These are phyloP conservation scores for Ylistrum balloti DNA, from an alignment of 1,140 invertebrate genomes.

Conservation along the genomic window DNA sequence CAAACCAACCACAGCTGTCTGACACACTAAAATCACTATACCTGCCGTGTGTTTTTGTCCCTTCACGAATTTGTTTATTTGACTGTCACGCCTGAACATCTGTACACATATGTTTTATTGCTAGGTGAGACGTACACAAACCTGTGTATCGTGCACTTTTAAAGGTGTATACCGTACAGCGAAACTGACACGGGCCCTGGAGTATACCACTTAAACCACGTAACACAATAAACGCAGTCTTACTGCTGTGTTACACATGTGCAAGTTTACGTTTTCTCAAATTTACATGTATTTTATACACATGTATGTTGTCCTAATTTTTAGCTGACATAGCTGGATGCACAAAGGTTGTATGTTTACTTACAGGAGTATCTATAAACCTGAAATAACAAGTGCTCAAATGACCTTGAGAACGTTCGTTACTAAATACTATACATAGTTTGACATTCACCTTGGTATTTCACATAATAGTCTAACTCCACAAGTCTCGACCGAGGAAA, in stretches of 20 bases:
- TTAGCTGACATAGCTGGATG: no score
- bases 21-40: neutral
- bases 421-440: neutral
- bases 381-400: neutral
- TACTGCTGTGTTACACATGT: no score
- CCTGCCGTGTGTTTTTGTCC: neutral
- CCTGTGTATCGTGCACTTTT: neutral
- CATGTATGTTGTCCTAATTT: no score
- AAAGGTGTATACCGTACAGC: neutral
- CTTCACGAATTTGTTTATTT: neutral
- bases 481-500: neutral
- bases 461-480: neutral
- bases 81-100: neutral
- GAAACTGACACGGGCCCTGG: neutral
- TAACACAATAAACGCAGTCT: neutral
- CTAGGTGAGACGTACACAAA: neutral
- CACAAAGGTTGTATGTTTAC: no score
- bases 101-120: neutral
- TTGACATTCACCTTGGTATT: constrained; percentile 5
- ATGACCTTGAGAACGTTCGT: neutral
- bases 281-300: no score
- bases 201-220: neutral
- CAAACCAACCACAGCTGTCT: neutral
- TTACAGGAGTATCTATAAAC: neutral
- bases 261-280: no score